phyloP scores from a whole-genome alignment of 1,140 invertebrate genomes.

The Brachionus calyciflorus region DNA sequence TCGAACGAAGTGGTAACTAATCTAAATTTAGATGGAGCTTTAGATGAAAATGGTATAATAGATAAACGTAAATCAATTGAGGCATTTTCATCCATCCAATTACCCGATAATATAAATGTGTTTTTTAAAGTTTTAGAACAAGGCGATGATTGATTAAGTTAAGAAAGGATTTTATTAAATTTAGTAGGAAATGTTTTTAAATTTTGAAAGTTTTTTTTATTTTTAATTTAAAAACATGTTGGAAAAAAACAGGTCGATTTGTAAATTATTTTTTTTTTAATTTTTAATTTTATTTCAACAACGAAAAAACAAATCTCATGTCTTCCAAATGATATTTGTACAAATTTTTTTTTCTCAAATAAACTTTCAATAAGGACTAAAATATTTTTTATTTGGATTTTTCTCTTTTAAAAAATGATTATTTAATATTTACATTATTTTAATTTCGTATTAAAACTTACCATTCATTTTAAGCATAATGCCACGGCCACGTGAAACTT shows the following conservation, averaged over 20 bases:
- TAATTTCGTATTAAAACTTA: conserved; percentile 1
- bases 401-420: not conserved
- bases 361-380: not conserved
- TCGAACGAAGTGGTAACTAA: conserved; percentile 5
- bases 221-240: not conserved
- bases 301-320: conserved; percentile 7
- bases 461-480: conserved; percentile 3
- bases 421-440: not conserved
- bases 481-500: not conserved
- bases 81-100: not conserved
- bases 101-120: conserved; percentile 22
- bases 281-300: not conserved
- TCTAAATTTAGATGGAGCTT: not conserved
- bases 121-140: conserved; percentile 26
- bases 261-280: conserved; percentile 10
- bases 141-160: not conserved
- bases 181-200: not conserved
- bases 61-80: conserved; percentile 31
- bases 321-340: conserved; percentile 40
- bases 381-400: not conserved
- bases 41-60: conserved; percentile 20
- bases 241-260: not conserved
- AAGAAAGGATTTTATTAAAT: not conserved
- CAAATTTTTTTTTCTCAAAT: not conserved
- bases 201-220: not conserved